Evolutionary conservation across 2,888 invertebrate genomes (phyloP), one percentile per base, ranked within the genome.

Genomic region (Dione juno): DNA sequence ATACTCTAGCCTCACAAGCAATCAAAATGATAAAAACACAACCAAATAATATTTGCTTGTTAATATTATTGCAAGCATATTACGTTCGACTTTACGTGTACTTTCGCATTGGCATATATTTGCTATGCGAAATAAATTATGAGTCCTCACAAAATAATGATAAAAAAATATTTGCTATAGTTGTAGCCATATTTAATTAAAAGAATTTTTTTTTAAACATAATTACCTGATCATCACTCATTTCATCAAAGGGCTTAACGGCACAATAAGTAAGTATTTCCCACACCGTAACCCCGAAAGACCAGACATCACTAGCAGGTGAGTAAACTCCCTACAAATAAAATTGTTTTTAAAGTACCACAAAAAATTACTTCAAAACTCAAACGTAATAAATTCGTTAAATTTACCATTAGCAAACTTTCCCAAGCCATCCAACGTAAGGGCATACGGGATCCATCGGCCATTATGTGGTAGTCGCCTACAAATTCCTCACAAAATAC

Each of bases 401-500:
- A 45, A 45, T 28, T 93, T 88, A 97, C 97, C 94, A 97, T 88
- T 59, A 98, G 92, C 40, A 98, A 93, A 77, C 96, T 96, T 85
- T 98, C 98, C 97, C 98, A 98, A 2, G 98, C 96, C 98, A 98
- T 98, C 98, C 98, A 98, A 70, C 98, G 94, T 69, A 98, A 95
- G 0, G 98, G 98, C 72, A 98, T 92, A 74, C 97, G 95, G 3
- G 96, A 95, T 78, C 96, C 96, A 53, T 96, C 97, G 77, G 97
- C 96, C 85, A 97, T 96, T 70, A 96, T 94, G 89, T 97, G 97
- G 86, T 98, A 98, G 82, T 98, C 98, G 9, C 94, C 90, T 61
- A 96, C 94, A 81, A 96, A 97, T 77, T 96, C 95, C 75, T 95
- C 95, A 82, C 96, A 96, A 83, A 97, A 97, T 95, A 97, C 96